Percentiles rank a stretch among this genome's conserved stretches.
phyloP scores from a whole-genome alignment of 2,113 vertebrate species.

The Microtus oregoni region DNA sequence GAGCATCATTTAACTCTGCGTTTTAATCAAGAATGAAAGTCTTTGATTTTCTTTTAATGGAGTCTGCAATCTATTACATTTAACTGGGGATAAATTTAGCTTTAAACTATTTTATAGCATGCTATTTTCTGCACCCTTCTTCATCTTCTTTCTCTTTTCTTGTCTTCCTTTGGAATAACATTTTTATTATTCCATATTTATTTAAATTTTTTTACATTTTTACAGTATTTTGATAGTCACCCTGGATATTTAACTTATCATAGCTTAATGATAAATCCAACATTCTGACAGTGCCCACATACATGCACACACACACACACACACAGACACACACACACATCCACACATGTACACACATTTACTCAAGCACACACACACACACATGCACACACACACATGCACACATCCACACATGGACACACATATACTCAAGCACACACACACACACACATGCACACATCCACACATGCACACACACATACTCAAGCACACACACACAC shows the following conservation, averaged over 20 bases:
- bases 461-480: neutral
- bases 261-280: neutral
- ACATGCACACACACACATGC: neutral
- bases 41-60: neutral
- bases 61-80: neutral
- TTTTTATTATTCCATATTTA: neutral
- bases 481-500: neutral
- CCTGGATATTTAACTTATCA: neutral
- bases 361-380: neutral
- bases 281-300: neutral
- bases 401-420: too few relatives aligned
- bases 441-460: neutral
- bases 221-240: neutral
- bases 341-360: too few relatives aligned
- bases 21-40: neutral
- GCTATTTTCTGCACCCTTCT: neutral
- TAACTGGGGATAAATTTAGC: neutral
- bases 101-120: neutral
- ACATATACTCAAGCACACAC: too few relatives aligned
- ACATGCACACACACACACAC: neutral
- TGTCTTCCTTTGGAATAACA: neutral
- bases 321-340: neutral
- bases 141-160: constrained; percentile 5
- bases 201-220: neutral
- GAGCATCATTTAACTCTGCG: neutral